Base-by-base conservation (phyloP, 1,140 invertebrate genomes). In the Marisa cornuarietis region DNA sequence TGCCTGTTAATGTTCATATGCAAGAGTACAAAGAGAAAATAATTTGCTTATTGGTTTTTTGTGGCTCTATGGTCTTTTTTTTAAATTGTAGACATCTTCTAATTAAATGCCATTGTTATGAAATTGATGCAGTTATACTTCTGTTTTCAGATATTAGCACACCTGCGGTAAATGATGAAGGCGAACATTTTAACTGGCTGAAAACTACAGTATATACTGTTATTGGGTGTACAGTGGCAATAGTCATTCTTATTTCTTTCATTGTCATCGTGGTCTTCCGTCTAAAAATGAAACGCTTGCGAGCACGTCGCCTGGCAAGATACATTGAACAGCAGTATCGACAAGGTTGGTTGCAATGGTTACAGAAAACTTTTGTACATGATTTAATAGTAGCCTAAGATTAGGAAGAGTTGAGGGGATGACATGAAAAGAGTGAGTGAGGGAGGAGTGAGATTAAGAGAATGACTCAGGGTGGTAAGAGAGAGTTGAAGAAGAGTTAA, bases 241-340 rank as follows among this genome's bases (percentile, higher is more conserved):
- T 86, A 20, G 87, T 90, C n/a, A 79, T 90, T 14, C 80, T 89
- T 51, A 90, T 90, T 8, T 88, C 88, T 14, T 83, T 88, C n/a
- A 83, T 88, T 26, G 86, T 90, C 16, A 87, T 90, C 20, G 81
- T 86, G 24, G 85, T 90, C 22, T 88, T 87, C 66, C 81, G 87
- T 11, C 82, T 88, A 31, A 86, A 86, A 76, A 88, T 90, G 88
- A 87, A 88, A 71, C 78, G 87, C 14, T 80, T 83, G 42, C 77
- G 86, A 26, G 84, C 84, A 11, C 54, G 80, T 3, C 72, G 83
- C 63, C 79, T 82, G 10, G 81, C 80, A 18, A 80, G 78, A 51
- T 79, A 80, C 54, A 79, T 75, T 58, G 80, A 80, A 20, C 66
- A 76, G 61, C 79, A 82, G 81, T 26, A 54, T 51, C 76, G 22